These are phyloP conservation scores for Takifugu bimaculatus DNA, from an alignment of 2,113 vertebrate species.

Conservation along the genomic window DNA sequence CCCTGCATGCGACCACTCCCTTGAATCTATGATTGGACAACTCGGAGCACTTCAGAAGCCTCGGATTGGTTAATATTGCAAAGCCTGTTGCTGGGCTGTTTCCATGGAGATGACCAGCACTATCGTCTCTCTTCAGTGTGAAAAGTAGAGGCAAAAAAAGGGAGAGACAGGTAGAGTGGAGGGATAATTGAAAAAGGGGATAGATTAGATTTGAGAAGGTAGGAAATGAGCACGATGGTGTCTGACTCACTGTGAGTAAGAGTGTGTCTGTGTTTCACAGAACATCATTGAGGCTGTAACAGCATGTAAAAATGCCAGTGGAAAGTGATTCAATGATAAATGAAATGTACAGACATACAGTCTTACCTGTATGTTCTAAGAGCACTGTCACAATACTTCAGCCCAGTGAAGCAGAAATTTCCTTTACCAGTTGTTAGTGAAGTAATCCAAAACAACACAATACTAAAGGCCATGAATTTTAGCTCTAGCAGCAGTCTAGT, in stretches of 20 bases:
- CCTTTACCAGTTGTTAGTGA: no score
- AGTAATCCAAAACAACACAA: no score
- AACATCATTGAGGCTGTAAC: conserved; percentile 2
- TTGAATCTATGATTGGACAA: conserved; percentile 53
- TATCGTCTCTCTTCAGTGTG: background rate
- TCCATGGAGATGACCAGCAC: conserved; percentile 69
- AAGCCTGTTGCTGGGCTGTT: conserved; percentile 76
- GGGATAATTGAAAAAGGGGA: conserved; percentile 20
- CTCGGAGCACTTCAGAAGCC: background rate
- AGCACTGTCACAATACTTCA: no score
- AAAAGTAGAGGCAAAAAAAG: background rate
- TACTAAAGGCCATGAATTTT: no score
- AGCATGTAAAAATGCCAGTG: background rate
- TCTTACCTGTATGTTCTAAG: no score
- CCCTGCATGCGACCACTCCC: no score
- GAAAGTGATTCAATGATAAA: background rate
- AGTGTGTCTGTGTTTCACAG: background rate
- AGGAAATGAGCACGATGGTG: background rate
- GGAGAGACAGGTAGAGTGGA: conserved; percentile 5
- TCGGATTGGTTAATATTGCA: conserved; percentile 54
- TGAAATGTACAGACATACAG: background rate
- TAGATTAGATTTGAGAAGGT: conserved; percentile 7
- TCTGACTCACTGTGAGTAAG: no score
- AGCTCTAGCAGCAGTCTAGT: no score
- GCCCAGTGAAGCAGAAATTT: no score